phyloP scores from a whole-genome alignment of 1,140 invertebrate genomes.

The Pseudomyrmex pallidus region DNA sequence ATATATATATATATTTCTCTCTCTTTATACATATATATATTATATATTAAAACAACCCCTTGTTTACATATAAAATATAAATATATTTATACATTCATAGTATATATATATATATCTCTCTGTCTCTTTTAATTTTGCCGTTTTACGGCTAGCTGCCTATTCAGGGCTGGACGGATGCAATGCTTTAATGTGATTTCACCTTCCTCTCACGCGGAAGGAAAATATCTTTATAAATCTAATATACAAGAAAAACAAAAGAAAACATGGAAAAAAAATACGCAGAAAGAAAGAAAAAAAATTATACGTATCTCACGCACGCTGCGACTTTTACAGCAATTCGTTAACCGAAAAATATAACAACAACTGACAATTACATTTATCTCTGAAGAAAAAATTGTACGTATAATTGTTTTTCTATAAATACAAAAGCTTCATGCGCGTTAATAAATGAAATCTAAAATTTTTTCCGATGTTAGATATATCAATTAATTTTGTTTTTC shows the following conservation, averaged over 20 bases:
- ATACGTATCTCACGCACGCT: constrained; percentile 65
- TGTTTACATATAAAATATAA: constrained; percentile 79
- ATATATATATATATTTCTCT: constrained; percentile 65
- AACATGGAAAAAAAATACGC: not conserved
- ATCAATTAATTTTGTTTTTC: not conserved
- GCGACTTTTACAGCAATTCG: constrained; percentile 50
- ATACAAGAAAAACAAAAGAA: constrained; percentile 1
- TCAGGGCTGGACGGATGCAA: constrained; percentile 81
- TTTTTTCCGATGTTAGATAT: not conserved
- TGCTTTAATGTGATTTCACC: constrained; percentile 70
- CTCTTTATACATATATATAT: constrained; percentile 71
- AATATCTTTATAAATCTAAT: constrained; percentile 23
- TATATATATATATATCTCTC: constrained; percentile 72
- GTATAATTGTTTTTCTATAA: not conserved
- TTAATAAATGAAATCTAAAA: constrained; percentile 4
- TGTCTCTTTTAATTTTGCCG: constrained; percentile 63
- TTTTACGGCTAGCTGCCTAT: constrained; percentile 80
- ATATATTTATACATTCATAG: constrained; percentile 73
- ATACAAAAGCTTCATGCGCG: not conserved
- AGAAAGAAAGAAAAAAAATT: not conserved
- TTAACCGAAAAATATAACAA: constrained; percentile 31
- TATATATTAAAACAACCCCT: constrained; percentile 79
- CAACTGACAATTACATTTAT: constrained; percentile 24
- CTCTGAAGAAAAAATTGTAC: not conserved
- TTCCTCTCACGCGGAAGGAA: constrained; percentile 15